phyloP scores from a whole-genome alignment of 2,888 invertebrate genomes.

The Tipula vernalis region DNA sequence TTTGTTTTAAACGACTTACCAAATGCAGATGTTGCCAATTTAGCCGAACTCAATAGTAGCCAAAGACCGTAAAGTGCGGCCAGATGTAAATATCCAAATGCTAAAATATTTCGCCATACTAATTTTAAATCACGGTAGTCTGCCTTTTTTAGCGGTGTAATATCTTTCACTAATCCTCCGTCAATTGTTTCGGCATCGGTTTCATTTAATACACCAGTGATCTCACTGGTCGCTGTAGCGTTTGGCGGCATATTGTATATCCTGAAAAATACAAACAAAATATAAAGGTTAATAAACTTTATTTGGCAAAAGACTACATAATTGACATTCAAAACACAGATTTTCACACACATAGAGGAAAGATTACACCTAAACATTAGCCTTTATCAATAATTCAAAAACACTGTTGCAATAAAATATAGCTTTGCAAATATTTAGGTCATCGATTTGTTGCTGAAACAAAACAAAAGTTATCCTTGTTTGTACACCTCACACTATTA shows the following conservation, averaged over 20 bases:
- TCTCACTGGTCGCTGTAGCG: constrained; percentile 28
- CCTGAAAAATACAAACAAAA: constrained; percentile 13
- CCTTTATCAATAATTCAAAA: background rate
- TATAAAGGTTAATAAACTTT: background rate
- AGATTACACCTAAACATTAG: background rate
- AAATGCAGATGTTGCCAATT: constrained; percentile 53
- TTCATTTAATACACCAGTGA: constrained; percentile 51
- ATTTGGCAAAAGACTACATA: background rate
- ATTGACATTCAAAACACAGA: background rate
- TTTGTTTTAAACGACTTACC: constrained; percentile 41
- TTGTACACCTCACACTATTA: background rate
- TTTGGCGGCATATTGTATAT: constrained; percentile 42
- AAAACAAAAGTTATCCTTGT: background rate
- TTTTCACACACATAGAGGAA: background rate
- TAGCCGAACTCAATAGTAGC: constrained; percentile 59
- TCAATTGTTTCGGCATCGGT: constrained; percentile 51
- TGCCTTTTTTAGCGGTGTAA: constrained; percentile 41
- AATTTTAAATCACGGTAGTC: constrained; percentile 44
- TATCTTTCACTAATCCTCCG: constrained; percentile 44
- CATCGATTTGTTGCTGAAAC: background rate
- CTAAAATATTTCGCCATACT: constrained; percentile 76
- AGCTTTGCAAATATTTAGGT: background rate
- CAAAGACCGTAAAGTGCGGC: constrained; percentile 66
- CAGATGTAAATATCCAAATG: constrained; percentile 62
- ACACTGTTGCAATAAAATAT: background rate